These are phyloP conservation scores for Limonius californicus DNA, from an alignment of 1,140 invertebrate species.

Conservation along the genomic window DNA sequence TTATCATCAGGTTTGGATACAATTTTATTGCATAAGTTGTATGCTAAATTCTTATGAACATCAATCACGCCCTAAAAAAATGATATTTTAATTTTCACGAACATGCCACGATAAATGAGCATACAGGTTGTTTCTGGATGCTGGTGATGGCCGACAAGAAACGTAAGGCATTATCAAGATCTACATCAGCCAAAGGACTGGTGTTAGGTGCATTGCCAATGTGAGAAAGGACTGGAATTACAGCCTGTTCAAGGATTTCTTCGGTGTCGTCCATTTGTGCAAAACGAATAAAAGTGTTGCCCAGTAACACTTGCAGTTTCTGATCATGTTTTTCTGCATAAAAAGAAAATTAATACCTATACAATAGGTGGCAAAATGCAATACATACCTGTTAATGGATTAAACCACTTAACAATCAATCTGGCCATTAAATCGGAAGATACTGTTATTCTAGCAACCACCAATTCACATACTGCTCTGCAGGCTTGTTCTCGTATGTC, in stretches of 20 bases:
- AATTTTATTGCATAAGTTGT: conserved; percentile 18
- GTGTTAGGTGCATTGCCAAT: conserved; percentile 55
- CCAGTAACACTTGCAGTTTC: conserved; percentile 24
- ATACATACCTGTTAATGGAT: conserved; percentile 34
- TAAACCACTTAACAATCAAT: conserved; percentile 35
- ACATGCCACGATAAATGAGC: neutral
- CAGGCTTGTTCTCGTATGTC: conserved; percentile 24
- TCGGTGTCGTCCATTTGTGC: conserved; percentile 36
- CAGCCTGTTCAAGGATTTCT: conserved; percentile 55
- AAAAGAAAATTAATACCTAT: neutral
- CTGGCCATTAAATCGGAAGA: conserved; percentile 25
- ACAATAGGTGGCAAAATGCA: too few species aligned
- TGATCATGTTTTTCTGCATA: conserved; percentile 22
- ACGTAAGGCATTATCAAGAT: conserved; percentile 40
- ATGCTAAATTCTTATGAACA: conserved; percentile 17
- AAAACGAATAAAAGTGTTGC: conserved; percentile 22
- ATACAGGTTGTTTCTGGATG: conserved; percentile 10
- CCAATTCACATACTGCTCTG: conserved; percentile 21
- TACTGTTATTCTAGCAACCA: conserved; percentile 12
- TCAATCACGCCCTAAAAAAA: conserved; percentile 11
- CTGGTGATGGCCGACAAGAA: conserved; percentile 31
- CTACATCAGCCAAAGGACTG: conserved; percentile 58
- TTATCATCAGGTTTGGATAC: conserved; percentile 8
- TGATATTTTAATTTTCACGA: neutral
- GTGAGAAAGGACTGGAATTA: conserved; percentile 58